Evolutionary conservation across 2,888 invertebrate genomes (phyloP), one percentile per base, ranked within the genome.

Genomic region (Linyphia triangularis): DNA sequence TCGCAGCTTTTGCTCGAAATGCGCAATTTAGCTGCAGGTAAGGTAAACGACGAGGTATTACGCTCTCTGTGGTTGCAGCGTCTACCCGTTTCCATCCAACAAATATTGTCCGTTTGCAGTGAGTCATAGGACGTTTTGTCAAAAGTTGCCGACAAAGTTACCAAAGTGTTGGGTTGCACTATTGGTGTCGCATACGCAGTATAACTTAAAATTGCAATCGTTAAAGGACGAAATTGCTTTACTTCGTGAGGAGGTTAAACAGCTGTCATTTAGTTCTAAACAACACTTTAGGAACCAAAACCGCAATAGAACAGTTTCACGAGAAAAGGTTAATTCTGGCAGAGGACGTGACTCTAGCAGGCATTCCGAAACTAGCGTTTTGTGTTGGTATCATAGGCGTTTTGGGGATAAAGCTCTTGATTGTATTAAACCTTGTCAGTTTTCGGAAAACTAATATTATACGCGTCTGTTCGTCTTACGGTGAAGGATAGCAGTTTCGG

Each of bases 121-220:
- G 63, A 24, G 13, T 4, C 22, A 10, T 63, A 9, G 28, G 1
- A 22, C 10, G 63, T 4, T 13, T 28, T 0, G 9, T 10, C n/a
- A n/a, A 63, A 63, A 63, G 22, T 63, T 13, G 63, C 63, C 26
- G 63, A 63, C 22, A 63, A 63, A 24, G 28, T 63, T 63, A 24
- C 19, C 13, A 24, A 63, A 16, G 63, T 63, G 19, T 63, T 24
- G 24, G 63, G 63, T 63, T n/a, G 63, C 51, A 51, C 51, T 16
- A 5, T n/a, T 1, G n/a, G 3, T 0, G 3, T 10, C 51, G 13
- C 51, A 10, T n/a, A 51, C 51, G 9, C 51, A 10, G n/a, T n/a
- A n/a, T n/a, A n/a, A n/a, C n/a, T 0, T 13, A 3, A n/a, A 51
- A 1, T 0, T 51, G 2, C 13, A 51, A 51, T 51, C 51, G 9